These are phyloP conservation scores for Papilio helenus DNA, from an alignment of 1,140 invertebrate genomes.

Conservation along the genomic window DNA sequence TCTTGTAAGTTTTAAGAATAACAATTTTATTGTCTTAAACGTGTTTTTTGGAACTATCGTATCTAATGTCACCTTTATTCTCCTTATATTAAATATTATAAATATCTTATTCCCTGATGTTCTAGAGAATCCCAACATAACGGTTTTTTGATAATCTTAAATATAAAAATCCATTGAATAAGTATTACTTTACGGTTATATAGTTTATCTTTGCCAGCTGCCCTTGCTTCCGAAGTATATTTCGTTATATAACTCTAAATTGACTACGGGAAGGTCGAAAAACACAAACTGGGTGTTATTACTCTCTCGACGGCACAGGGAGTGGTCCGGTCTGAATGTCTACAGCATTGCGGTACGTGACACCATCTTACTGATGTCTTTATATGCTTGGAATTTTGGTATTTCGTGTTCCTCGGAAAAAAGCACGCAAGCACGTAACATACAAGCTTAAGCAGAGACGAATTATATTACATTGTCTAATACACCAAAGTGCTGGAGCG, in stretches of 20 bases:
- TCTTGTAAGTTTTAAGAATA: constrained; percentile 55
- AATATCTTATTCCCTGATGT: no score
- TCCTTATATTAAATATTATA: no score
- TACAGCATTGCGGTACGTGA: constrained; percentile 68
- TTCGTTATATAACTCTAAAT: constrained; percentile 45
- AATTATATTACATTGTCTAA: no score
- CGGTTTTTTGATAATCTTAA: no score
- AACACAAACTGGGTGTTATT: constrained; percentile 64
- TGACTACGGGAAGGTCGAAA: constrained; percentile 65
- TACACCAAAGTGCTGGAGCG: constrained; percentile 93
- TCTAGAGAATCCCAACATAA: no score
- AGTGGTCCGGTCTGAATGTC: constrained; percentile 67
- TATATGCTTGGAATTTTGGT: neutral
- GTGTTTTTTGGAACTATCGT: no score
- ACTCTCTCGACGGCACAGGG: constrained; percentile 53
- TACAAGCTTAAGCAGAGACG: neutral
- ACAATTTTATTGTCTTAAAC: neutral
- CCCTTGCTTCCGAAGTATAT: neutral
- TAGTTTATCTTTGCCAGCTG: neutral
- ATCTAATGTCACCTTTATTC: no score
- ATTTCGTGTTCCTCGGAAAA: neutral
- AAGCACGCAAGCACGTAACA: neutral
- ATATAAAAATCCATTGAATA: neutral
- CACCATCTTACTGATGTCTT: constrained; percentile 1
- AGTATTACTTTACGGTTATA: neutral